Evolutionary conservation across 2,113 vertebrate genomes (phyloP).

Genomic region (Piprites chloris): DNA sequence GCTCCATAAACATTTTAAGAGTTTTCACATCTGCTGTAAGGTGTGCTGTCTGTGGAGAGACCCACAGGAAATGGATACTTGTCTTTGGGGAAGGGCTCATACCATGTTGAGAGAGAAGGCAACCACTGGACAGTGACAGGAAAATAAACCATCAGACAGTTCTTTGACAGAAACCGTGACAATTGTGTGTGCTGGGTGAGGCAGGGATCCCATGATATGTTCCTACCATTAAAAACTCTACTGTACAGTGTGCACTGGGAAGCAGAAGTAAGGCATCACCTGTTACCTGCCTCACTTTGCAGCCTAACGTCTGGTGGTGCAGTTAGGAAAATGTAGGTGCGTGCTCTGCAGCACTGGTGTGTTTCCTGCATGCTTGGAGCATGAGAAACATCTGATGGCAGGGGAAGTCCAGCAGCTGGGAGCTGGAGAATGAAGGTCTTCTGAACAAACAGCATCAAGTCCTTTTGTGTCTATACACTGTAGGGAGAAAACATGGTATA

Average conservation of each 20-base stretch:
- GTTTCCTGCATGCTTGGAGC: rapidly evolving
- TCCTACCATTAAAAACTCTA: rapidly evolving
- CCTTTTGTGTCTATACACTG: rapidly evolving
- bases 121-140: neutral
- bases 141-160: neutral
- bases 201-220: rapidly evolving
- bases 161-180: neutral
- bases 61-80: neutral
- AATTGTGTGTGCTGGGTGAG: rapidly evolving
- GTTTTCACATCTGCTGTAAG: neutral
- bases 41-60: neutral
- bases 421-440: neutral
- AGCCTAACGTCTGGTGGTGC: rapidly evolving
- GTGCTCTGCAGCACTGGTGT: neutral
- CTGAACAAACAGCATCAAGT: neutral
- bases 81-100: neutral
- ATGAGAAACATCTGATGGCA: rapidly evolving
- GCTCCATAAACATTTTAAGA: neutral
- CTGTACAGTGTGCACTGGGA: neutral
- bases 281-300: neutral
- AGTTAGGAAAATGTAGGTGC: rapidly evolving
- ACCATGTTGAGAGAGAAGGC: rapidly evolving
- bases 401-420: neutral
- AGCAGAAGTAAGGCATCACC: neutral
- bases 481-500: neutral